A percentile compares a stretch with the other conserved stretches of the same genome.
phyloP scores from a whole-genome alignment of 2,888 invertebrate genomes.

The Taenaris catops region DNA sequence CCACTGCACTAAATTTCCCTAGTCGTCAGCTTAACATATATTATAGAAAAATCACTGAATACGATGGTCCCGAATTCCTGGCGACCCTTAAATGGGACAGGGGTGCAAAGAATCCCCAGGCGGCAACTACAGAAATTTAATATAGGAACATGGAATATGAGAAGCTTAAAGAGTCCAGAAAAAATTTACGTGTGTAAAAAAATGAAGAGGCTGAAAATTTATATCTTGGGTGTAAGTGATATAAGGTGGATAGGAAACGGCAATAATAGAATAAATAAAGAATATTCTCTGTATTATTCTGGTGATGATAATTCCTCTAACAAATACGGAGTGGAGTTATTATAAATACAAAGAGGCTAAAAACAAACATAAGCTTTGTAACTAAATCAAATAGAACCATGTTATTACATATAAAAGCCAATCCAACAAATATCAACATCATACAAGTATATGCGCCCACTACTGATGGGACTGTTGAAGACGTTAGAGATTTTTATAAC shows the following conservation, averaged over 20 bases:
- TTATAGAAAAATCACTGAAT: no score
- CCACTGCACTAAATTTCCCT: conserved; percentile 3
- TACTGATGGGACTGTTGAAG: neutral
- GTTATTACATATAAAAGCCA: neutral
- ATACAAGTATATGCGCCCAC: conserved; percentile 5
- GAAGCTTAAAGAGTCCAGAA: neutral
- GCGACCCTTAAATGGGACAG: conserved; percentile 4
- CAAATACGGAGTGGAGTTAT: conserved; percentile 2
- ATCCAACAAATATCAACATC: neutral
- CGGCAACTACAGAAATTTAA: conserved; percentile 1
- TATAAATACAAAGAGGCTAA: conserved; percentile 1
- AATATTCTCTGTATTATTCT: no score
- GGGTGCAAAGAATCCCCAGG: conserved; percentile 4
- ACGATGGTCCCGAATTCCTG: conserved; percentile 1
- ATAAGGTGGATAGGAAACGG: no score
- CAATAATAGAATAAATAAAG: no score
- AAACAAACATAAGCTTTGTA: neutral
- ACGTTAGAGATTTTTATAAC: neutral
- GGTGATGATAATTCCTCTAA: neutral
- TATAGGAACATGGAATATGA: conserved; percentile 3
- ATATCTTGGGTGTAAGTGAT: no score
- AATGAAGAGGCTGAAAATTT: no score
- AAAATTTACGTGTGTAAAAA: neutral
- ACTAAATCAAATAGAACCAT: neutral
- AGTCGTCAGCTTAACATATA: no score